phyloP scores from a whole-genome alignment of 2,888 invertebrate genomes.

The Saturnia japonica region DNA sequence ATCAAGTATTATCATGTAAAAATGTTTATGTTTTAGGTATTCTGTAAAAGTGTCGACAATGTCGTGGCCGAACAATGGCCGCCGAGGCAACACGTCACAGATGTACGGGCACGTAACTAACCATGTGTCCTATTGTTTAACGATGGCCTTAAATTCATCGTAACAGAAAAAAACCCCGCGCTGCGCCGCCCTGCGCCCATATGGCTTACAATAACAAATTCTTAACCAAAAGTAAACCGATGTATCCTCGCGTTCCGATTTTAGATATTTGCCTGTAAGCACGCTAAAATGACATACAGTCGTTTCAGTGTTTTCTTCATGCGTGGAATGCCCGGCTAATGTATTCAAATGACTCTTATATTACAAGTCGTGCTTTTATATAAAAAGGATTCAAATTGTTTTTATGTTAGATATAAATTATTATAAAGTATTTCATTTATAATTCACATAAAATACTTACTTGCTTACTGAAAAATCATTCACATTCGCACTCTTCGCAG shows the following conservation, averaged over 20 bases:
- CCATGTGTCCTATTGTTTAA: slow-evolving; percentile 77
- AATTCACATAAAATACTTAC: too few relatives aligned
- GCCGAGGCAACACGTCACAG: slow-evolving; percentile 45
- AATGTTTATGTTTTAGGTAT: slow-evolving; percentile 15
- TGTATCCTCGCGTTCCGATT: slow-evolving; percentile 66
- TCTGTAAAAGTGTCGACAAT: slow-evolving; percentile 16
- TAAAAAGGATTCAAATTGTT: slow-evolving; percentile 9
- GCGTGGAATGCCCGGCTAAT: neutral
- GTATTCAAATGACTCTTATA: neutral
- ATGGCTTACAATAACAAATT: slow-evolving; percentile 79
- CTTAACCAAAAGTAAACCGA: slow-evolving; percentile 78
- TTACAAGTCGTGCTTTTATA: neutral
- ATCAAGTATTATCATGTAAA: neutral
- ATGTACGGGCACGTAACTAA: slow-evolving; percentile 59
- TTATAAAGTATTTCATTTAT: too few relatives aligned
- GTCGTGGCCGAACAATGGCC: slow-evolving; percentile 24
- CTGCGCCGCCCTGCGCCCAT: slow-evolving; percentile 66
- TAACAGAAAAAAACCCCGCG: slow-evolving; percentile 63
- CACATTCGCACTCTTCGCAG: neutral
- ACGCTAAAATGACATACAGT: slow-evolving; percentile 58
- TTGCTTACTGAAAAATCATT: neutral
- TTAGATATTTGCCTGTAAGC: slow-evolving; percentile 19
- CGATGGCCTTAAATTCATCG: slow-evolving; percentile 67
- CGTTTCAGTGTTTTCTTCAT: slow-evolving; percentile 21
- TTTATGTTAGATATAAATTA: too few relatives aligned